Evolutionary conservation across 2,797 vertebrate genomes (phyloP).

Genomic region (Coregonus sp.): DNA sequence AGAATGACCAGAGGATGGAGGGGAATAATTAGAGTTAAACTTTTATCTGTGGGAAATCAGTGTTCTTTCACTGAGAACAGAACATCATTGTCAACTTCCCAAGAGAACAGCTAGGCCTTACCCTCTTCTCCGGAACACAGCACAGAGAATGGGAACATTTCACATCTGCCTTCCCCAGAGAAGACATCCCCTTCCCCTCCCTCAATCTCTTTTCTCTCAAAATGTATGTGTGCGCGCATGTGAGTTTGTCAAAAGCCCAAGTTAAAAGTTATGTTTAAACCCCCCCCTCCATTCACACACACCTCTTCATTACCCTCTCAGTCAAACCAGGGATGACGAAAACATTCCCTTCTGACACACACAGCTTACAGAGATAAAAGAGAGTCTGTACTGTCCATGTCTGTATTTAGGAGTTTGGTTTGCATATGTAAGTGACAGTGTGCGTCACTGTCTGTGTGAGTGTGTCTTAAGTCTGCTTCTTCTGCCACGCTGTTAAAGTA

Average conservation of each 20-base stretch:
- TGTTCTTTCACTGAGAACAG: background rate
- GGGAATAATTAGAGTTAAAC: background rate
- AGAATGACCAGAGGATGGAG: background rate
- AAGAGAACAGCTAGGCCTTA: background rate
- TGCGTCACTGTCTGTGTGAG: background rate
- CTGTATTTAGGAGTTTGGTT: background rate
- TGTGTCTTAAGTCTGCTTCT: conserved; percentile 10
- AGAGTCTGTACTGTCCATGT: background rate
- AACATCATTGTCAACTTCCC: conserved; percentile 1
- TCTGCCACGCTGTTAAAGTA: conserved; percentile 18
- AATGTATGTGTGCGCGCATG: background rate
- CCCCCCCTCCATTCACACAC: background rate
- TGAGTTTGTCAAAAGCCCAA: background rate
- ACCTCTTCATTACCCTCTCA: background rate
- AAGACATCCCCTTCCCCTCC: background rate
- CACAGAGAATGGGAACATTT: background rate
- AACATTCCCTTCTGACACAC: background rate
- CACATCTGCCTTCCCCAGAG: background rate
- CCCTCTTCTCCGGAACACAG: background rate
- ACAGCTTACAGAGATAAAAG: background rate
- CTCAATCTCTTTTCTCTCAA: background rate
- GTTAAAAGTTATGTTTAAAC: background rate
- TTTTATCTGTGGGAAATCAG: conserved; percentile 9
- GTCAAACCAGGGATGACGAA: conserved; percentile 6
- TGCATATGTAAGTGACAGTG: background rate